Percentiles rank a stretch among this genome's conserved stretches.
Evolutionary conservation across 2,797 vertebrate genomes (phyloP).

Genomic region (Sebastes matsubarae): DNA sequence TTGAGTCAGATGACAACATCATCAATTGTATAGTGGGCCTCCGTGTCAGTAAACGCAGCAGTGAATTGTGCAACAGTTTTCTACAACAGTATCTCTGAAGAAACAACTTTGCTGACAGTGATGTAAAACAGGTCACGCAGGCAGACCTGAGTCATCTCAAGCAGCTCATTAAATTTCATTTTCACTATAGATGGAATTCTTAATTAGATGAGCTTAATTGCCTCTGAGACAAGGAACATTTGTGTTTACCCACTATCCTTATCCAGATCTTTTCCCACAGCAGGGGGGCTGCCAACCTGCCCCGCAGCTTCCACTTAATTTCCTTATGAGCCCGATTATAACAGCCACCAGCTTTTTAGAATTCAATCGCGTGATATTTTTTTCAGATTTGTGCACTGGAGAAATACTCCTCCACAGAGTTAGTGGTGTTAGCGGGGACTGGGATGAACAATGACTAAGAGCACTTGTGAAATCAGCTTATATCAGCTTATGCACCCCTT

Average conservation of each 20-base stretch:
- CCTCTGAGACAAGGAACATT: constrained; percentile 38
- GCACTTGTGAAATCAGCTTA: too few relatives aligned
- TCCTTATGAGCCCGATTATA: neutral
- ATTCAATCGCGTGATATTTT: constrained; percentile 3
- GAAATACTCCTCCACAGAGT: neutral
- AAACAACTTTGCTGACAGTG: constrained; percentile 12
- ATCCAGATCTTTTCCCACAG: constrained; percentile 12
- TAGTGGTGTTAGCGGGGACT: neutral
- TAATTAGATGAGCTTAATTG: constrained; percentile 53
- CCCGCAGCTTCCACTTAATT: constrained; percentile 14
- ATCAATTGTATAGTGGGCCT: constrained; percentile 5
- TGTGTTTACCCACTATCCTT: constrained; percentile 42
- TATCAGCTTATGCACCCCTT: neutral
- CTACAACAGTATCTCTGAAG: neutral
- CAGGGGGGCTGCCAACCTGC: constrained; percentile 26
- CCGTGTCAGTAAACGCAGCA: neutral
- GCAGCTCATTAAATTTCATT: constrained; percentile 55
- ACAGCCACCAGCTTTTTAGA: constrained; percentile 7
- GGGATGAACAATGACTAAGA: neutral
- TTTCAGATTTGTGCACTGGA: constrained; percentile 18
- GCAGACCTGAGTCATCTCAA: constrained; percentile 29
- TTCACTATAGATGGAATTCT: constrained; percentile 39
- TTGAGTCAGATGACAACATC: constrained; percentile 44
- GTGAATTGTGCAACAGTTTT: neutral
- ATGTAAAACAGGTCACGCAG: constrained; percentile 37